Evolutionary conservation across 2,113 vertebrate species (phyloP).

Genomic region (Ptychochromis oligacanthus): DNA sequence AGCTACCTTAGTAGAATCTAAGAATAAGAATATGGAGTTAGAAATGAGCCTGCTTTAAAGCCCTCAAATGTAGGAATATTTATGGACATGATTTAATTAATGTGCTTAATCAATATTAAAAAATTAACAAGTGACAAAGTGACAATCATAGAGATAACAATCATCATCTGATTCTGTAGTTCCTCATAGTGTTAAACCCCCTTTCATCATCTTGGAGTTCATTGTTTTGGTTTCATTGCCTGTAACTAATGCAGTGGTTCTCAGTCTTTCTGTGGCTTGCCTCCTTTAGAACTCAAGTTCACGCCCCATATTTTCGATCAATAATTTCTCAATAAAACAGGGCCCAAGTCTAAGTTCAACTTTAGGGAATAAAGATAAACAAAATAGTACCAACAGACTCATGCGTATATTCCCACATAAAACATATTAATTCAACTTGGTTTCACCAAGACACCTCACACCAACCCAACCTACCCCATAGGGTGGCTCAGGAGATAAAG

Average conservation of each 20-base stretch:
- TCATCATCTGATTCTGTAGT: too few relatives aligned
- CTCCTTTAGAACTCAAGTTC: too few relatives aligned
- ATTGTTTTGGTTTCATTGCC: neutral
- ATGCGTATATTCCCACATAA: neutral
- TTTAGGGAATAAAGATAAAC: too few relatives aligned
- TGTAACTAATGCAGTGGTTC: neutral
- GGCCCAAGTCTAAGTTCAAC: too few relatives aligned
- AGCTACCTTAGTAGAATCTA: neutral
- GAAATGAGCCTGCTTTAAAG: neutral
- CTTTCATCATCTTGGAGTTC: neutral
- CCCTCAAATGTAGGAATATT: neutral
- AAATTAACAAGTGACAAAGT: neutral
- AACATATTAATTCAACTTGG: neutral
- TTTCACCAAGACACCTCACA: neutral
- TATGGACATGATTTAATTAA: neutral
- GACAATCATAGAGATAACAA: neutral
- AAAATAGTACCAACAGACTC: neutral
- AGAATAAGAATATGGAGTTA: neutral
- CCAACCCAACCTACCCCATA: neutral
- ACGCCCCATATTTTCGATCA: too few relatives aligned
- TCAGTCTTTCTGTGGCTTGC: neutral
- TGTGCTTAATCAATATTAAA: neutral
- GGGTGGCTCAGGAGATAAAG: neutral
- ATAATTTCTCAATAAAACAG: too few relatives aligned
- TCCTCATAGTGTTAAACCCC: too few relatives aligned